phyloP scores from a whole-genome alignment of 1,140 invertebrate genomes.

The Contarinia nasturtii region DNA sequence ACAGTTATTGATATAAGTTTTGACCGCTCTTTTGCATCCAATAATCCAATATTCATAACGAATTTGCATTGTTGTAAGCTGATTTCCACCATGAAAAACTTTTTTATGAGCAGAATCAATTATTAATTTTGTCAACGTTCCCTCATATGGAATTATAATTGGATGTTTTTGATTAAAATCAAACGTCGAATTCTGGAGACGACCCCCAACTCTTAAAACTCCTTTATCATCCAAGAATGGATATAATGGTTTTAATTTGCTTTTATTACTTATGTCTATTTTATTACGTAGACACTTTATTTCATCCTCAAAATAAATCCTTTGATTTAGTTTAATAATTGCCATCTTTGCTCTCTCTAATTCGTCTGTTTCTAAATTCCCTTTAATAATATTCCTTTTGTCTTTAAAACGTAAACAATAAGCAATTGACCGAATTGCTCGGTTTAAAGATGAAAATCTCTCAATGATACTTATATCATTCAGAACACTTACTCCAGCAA shows the following conservation, averaged over 20 bases:
- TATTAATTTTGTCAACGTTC: neutral
- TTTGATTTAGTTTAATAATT: neutral
- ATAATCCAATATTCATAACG: constrained; percentile 4
- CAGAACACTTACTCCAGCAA: neutral
- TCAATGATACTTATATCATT: neutral
- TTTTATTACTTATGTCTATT: neutral
- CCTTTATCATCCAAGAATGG: neutral
- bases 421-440: neutral
- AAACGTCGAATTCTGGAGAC: neutral
- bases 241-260: neutral
- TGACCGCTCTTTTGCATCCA: constrained; percentile 8
- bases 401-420: neutral
- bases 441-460: neutral
- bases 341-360: neutral
- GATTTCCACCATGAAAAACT: constrained; percentile 2
- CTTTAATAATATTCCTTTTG: too few relatives aligned
- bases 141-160: neutral
- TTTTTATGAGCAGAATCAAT: neutral
- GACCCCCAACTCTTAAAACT: neutral
- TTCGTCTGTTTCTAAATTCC: too few relatives aligned
- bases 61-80: neutral
- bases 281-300: neutral
- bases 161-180: neutral
- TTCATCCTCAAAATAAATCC: neutral
- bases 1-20: constrained; percentile 8